Evolutionary conservation across 2,113 vertebrate genomes (phyloP).

Genomic region (Phaethon lepturus): DNA sequence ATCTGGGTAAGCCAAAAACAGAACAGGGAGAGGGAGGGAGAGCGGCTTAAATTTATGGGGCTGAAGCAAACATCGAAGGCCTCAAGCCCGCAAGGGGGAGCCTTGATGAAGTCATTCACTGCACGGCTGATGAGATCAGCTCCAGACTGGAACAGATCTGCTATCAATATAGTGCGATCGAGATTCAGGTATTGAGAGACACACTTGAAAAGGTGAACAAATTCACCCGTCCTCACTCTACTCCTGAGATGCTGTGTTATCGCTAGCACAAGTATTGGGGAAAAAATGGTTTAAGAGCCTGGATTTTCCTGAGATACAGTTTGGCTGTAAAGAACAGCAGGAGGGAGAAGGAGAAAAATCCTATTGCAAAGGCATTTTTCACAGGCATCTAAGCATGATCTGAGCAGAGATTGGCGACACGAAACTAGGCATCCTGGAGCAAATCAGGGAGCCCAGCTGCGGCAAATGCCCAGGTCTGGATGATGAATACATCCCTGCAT

Average conservation of each 20-base stretch:
- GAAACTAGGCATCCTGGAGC: not conserved
- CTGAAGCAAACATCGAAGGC: not conserved
- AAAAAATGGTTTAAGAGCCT: not conserved
- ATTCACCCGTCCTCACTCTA: not conserved
- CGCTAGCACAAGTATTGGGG: not conserved
- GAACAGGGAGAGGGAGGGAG: not conserved
- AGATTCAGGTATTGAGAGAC: not conserved
- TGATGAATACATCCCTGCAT: conserved; percentile 17
- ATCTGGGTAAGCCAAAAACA: not conserved
- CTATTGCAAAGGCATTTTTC: conserved; percentile 7
- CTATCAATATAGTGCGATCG: fast-evolving
- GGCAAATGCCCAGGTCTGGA: not conserved
- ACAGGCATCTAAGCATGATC: not conserved
- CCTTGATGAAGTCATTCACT: not conserved
- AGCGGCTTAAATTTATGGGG: not conserved
- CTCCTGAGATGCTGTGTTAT: not conserved
- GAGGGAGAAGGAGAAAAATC: not conserved
- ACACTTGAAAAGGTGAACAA: not conserved
- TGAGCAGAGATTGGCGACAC: fast-evolving
- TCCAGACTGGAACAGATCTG: not conserved
- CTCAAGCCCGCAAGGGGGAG: not conserved
- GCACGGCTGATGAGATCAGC: not conserved
- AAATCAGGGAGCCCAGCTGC: not conserved
- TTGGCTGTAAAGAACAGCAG: not conserved
- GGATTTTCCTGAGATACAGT: not conserved